Conservation (phyloP, 2,797 vertebrate species). For the Eulemur mongoz region DNA sequence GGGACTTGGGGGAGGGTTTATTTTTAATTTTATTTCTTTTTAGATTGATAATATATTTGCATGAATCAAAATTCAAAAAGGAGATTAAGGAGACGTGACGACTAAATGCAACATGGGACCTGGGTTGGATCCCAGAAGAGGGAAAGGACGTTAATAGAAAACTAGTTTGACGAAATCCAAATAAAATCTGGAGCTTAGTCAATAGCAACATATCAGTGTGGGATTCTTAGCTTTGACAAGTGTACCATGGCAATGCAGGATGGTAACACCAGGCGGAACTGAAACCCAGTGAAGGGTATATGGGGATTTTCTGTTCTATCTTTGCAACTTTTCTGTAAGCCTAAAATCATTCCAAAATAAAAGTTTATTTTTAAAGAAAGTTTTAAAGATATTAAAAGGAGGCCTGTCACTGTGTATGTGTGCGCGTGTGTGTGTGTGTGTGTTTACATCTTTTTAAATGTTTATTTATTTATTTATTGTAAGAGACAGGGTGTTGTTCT, state of each 20-base stretch:
- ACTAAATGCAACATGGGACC: background rate
- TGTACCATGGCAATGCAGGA: fast-evolving
- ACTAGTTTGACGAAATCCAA: background rate
- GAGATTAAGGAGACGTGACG: background rate
- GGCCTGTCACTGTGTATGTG: background rate
- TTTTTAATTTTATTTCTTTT: slow-evolving; percentile 24
- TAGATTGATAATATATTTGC: background rate
- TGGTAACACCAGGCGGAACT: background rate
- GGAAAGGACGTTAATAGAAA: background rate
- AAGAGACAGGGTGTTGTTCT: background rate
- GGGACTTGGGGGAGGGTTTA: background rate
- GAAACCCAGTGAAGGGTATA: background rate
- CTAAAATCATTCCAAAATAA: background rate
- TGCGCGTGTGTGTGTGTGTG: too few relatives aligned
- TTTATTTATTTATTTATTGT: background rate
- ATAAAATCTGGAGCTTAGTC: background rate
- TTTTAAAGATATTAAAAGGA: background rate
- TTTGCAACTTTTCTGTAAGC: background rate
- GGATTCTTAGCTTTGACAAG: background rate
- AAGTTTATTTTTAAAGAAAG: background rate
- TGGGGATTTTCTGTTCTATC: too few relatives aligned
- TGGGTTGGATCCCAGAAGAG: background rate
- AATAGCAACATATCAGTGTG: fast-evolving
- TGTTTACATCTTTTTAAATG: background rate
- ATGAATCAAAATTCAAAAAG: background rate